Evolutionary conservation across 2,113 vertebrate genomes (phyloP).

Genomic region (Eleginops maclovinus): DNA sequence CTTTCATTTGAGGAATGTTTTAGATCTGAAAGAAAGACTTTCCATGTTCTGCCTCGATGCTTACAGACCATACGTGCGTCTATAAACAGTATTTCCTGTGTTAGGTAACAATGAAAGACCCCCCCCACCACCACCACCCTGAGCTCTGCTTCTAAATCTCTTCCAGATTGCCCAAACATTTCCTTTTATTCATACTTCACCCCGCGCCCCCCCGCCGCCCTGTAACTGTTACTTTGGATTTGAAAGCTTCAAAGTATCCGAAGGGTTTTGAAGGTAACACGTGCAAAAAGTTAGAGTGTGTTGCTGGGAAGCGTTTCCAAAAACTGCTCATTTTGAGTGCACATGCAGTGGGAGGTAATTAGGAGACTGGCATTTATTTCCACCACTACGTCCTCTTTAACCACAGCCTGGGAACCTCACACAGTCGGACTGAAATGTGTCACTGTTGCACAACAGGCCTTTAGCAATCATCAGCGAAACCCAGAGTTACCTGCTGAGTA

Average conservation of each 20-base stretch:
- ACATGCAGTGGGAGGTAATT: conserved; percentile 10
- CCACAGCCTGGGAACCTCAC: conserved; percentile 9
- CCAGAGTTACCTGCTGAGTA: background rate
- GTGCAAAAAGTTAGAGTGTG: conserved; percentile 12
- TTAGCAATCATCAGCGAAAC: too few relatives aligned
- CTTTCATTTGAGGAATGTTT: background rate
- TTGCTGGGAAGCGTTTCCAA: conserved; percentile 4
- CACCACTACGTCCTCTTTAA: conserved; percentile 6
- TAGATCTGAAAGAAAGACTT: background rate
- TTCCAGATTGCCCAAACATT: conserved; percentile 26
- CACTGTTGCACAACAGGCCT: background rate
- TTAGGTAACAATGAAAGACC: conserved; percentile 34
- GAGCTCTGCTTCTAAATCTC: conserved; percentile 43
- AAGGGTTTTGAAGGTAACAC: conserved; percentile 18
- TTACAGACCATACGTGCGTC: background rate
- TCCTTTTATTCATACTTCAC: conserved; percentile 43
- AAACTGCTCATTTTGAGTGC: conserved; percentile 8
- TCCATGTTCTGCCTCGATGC: background rate
- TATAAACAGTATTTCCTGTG: conserved; percentile 24
- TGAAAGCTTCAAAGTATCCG: too few relatives aligned
- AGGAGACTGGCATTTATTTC: conserved; percentile 24
- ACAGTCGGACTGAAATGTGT: background rate
- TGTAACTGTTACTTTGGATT: conserved; percentile 23
- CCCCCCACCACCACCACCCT: too few relatives aligned
- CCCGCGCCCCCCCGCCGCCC: background rate